Conservation (phyloP, 1,140 invertebrate species). For the Melanaphis sacchari region DNA sequence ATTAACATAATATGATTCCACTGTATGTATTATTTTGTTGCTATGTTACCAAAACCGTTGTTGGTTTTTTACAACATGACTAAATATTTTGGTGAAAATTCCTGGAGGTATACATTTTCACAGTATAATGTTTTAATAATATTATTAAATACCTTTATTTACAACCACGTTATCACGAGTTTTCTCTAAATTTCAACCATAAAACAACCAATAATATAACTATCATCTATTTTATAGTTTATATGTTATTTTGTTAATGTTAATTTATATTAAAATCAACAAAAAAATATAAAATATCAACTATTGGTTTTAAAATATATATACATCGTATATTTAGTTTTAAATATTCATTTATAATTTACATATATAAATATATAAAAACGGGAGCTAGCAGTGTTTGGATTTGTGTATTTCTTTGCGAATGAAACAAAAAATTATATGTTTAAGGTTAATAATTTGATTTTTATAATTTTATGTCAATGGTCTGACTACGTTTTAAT, state of each 20-base stretch:
- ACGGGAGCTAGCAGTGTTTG: background rate
- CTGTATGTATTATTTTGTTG: background rate
- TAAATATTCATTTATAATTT: background rate
- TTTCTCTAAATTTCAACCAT: background rate
- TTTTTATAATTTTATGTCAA: background rate
- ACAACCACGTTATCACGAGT: background rate
- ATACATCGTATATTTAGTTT: background rate
- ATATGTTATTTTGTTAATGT: background rate
- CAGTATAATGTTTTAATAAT: background rate
- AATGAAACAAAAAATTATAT: background rate
- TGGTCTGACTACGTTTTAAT: background rate
- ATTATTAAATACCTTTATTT: background rate
- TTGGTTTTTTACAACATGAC: background rate
- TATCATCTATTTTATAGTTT: background rate
- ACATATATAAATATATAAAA: background rate
- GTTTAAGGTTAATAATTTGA: background rate
- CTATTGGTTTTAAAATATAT: background rate
- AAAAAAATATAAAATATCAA: background rate
- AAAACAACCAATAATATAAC: background rate
- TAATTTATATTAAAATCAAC: background rate
- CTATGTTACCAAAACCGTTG: background rate
- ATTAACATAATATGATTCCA: background rate
- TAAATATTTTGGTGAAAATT: background rate
- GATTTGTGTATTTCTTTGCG: background rate
- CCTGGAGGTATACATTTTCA: background rate